phyloP scores from a whole-genome alignment of 2,888 invertebrate genomes.

The Dicyrtoma fusca region DNA sequence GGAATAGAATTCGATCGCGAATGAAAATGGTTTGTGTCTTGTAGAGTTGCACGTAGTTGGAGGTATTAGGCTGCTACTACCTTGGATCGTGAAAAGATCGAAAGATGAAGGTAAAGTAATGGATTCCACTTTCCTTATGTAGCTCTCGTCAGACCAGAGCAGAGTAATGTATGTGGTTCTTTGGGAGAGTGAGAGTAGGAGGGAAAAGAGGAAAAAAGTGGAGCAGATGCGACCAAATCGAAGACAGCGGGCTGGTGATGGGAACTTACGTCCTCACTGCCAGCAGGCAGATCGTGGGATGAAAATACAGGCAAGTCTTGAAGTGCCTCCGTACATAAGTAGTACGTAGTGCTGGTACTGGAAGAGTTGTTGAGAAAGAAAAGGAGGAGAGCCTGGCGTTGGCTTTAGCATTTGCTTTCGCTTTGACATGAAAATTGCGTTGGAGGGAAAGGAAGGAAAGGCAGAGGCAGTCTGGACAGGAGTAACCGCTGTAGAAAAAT shows the following conservation, averaged over 20 bases:
- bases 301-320: too few relatives aligned
- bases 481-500: not conserved
- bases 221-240: conserved; percentile 30
- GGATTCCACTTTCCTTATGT: too few relatives aligned
- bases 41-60: too few relatives aligned
- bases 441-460: too few relatives aligned
- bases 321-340: not conserved
- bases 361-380: conserved; percentile 1
- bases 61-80: too few relatives aligned
- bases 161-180: not conserved
- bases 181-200: not conserved
- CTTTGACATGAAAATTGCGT: too few relatives aligned
- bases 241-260: conserved; percentile 13
- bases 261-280: conserved; percentile 11
- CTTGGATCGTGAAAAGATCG: too few relatives aligned
- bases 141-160: too few relatives aligned
- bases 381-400: not conserved
- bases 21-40: not conserved
- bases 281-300: conserved; percentile 5
- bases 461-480: not conserved
- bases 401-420: too few relatives aligned
- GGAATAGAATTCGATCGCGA: conserved; percentile 12
- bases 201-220: conserved; percentile 19
- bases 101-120: too few relatives aligned
- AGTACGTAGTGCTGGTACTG: not conserved